Percentiles rank a stretch among this genome's conserved stretches.
Conservation (phyloP, 1,140 invertebrate genomes). For the Orchesella cincta region DNA sequence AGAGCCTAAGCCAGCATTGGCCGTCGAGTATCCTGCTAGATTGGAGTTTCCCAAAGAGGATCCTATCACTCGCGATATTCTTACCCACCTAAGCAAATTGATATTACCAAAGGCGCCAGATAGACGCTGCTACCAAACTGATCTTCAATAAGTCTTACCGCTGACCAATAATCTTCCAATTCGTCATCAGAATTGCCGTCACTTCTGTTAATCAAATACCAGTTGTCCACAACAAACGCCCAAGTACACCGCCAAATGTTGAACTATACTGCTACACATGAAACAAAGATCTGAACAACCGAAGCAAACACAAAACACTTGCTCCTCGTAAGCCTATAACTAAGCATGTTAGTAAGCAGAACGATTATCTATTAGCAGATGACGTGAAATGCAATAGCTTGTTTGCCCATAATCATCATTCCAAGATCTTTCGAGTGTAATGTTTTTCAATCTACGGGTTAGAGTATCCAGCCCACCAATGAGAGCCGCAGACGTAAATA, state of each 20-base stretch:
- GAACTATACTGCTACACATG: no score
- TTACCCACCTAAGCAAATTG: neutral
- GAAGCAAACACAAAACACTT: neutral
- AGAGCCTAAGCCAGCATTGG: neutral
- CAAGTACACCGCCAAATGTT: no score
- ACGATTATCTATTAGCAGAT: no score
- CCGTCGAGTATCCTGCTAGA: neutral
- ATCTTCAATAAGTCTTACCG: neutral
- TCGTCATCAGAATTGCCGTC: neutral
- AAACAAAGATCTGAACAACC: neutral
- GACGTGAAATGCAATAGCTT: neutral
- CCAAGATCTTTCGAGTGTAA: neutral
- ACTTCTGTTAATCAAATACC: no score
- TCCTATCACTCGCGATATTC: neutral
- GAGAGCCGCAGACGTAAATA: neutral
- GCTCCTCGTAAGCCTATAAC: no score
- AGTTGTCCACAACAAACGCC: no score
- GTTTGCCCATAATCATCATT: conserved; percentile 7
- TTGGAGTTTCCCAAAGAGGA: neutral
- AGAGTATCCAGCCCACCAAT: neutral
- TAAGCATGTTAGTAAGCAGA: no score
- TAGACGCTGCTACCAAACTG: neutral
- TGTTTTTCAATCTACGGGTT: neutral
- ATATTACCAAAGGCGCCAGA: neutral
- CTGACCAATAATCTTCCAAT: neutral